These are phyloP conservation scores for Haliclystus octoradiatus DNA, from an alignment of 30 jellyfish, hydroid and myxozoan species.

Conservation along the genomic window DNA sequence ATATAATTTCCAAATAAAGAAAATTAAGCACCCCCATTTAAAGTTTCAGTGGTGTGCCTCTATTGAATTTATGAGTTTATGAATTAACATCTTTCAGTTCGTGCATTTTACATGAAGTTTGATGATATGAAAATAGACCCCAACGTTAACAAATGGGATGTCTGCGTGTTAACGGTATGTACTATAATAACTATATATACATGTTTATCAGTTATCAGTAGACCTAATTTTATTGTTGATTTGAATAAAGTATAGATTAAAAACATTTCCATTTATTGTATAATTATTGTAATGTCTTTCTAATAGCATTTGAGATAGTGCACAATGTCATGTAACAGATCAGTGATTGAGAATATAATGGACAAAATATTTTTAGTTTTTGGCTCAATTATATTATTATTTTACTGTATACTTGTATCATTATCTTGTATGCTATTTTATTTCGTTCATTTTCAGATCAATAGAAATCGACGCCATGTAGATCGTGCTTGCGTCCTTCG, in stretches of 20 bases:
- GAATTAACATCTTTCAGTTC: constrained; percentile 31
- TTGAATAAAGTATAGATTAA: not conserved
- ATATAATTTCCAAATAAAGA: no score
- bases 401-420: not conserved
- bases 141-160: constrained; percentile 94
- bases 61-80: no score
- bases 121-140: constrained; percentile 85
- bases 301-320: not conserved
- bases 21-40: no score
- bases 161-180: constrained; percentile 65
- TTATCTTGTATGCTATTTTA: not conserved
- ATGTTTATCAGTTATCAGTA: no score
- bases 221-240: no score
- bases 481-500: constrained; percentile 89
- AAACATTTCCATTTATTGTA: not conserved
- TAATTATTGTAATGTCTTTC: not conserved
- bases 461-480: constrained; percentile 88
- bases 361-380: not conserved
- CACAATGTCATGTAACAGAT: not conserved
- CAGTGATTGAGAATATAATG: not conserved
- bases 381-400: not conserved
- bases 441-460: constrained; percentile 8
- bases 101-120: constrained; percentile 73
- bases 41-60: no score
- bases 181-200: not conserved